Conservation (phyloP, 2,797 vertebrate genomes). For the Coccyzus lansbergi region DNA sequence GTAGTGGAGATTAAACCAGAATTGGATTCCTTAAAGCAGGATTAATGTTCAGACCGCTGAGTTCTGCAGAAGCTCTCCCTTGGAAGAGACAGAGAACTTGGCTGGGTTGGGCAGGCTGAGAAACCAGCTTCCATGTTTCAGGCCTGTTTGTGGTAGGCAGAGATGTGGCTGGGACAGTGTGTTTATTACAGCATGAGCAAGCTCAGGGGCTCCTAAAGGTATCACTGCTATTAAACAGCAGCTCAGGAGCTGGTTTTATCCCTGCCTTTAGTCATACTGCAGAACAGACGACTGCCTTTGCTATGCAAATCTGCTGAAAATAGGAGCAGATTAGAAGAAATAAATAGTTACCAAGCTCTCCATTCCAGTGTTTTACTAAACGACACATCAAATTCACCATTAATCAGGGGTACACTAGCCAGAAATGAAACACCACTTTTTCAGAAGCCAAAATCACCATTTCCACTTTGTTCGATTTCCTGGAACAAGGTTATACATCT, state of each 20-base stretch:
- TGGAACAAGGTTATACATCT: neutral
- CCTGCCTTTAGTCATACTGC: neutral
- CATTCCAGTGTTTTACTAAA: neutral
- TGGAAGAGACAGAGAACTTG: no score
- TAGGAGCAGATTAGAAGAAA: neutral
- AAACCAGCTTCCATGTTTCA: fast-evolving
- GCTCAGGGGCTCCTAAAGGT: neutral
- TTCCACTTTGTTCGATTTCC: neutral
- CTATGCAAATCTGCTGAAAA: neutral
- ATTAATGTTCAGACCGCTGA: no score
- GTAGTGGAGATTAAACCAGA: neutral
- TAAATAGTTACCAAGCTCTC: neutral
- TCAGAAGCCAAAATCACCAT: neutral
- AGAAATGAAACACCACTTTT: neutral
- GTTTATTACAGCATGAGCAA: fast-evolving
- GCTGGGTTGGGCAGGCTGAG: neutral
- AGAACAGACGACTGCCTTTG: neutral
- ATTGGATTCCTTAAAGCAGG: neutral
- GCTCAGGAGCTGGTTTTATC: neutral
- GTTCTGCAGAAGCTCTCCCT: neutral
- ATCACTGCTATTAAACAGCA: neutral
- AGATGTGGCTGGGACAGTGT: fast-evolving
- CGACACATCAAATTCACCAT: neutral
- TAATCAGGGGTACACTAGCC: neutral
- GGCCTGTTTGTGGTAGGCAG: fast-evolving